Evolutionary conservation across 2,888 invertebrate genomes (phyloP), one percentile per base, ranked within the genome.

Genomic region (Apomyelois bistriatella): DNA sequence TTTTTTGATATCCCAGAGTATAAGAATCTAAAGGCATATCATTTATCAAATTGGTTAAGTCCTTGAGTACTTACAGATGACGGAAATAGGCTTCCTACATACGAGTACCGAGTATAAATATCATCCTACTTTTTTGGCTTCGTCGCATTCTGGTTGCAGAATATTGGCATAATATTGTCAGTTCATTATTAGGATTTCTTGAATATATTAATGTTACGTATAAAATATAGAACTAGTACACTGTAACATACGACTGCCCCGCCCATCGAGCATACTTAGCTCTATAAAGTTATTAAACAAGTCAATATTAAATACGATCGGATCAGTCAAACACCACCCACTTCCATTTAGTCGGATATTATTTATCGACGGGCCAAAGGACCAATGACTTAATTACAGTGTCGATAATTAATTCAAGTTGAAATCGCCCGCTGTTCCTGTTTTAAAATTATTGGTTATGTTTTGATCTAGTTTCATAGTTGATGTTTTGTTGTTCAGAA

Each of bases 331-430:
- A 35, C 13, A 15, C 15, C 32, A 15, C 46, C 46, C 46, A 46
- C 46, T 46, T 46, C 35, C 16, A 46, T 13, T 28, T 32, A 46
- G 46, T 16, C 32, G 16, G 32, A 46, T 46, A 16, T 46, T 46
- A 46, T 46, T 46, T 46, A 46, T 46, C 15, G 16, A 1, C 32
- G 5, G 15, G 46, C 16, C 16, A 46, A 32, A 46, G 46, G 46
- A 32, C 46, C 46, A 46, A 46, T 46, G 46, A 46, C 46, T 46
- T 46, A 46, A 46, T 46, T 46, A 46, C 16, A 32, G 22, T 16
- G 46, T 12, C 28, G 15, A 6, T 46, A 46, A 46, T 46, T 30
- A 46, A 46, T 46, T 46, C 46, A 13, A 32, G 16, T 35, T 10
- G 46, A 46, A 46, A 46, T 46, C 46, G 32, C 46, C 46, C 2